Evolutionary conservation across 2,113 vertebrate genomes (phyloP).

Genomic region (Solenodon paradoxus): DNA sequence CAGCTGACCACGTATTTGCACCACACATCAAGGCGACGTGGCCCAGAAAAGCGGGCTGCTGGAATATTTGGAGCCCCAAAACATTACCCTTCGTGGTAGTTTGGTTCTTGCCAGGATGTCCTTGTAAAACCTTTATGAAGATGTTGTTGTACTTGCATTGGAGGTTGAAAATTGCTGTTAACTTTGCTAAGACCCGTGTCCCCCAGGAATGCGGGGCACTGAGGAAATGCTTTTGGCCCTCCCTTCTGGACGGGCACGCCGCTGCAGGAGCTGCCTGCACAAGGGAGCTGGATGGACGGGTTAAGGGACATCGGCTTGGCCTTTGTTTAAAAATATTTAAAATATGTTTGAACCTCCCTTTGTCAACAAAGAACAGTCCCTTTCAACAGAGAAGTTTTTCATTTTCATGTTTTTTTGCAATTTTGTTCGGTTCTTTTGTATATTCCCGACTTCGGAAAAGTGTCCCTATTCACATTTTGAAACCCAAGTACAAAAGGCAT

Average conservation of each 20-base stretch:
- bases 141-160: slow-evolving; percentile 48
- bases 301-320: slow-evolving; percentile 69
- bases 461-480: slow-evolving; percentile 62
- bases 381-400: slow-evolving; percentile 65
- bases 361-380: slow-evolving; percentile 71
- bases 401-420: slow-evolving; percentile 47
- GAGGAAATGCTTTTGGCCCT: slow-evolving; percentile 54
- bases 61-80: slow-evolving; percentile 62
- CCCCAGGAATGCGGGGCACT: slow-evolving; percentile 45
- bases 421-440: slow-evolving; percentile 69
- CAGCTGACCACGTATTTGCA: slow-evolving; percentile 28
- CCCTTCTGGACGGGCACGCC: slow-evolving; percentile 19
- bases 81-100: slow-evolving; percentile 58
- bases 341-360: slow-evolving; percentile 78
- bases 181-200: slow-evolving; percentile 14
- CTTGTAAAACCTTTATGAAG: slow-evolving; percentile 75
- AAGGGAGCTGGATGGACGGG: slow-evolving; percentile 65
- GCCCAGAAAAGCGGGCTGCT: slow-evolving; percentile 75
- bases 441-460: slow-evolving; percentile 61
- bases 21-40: slow-evolving; percentile 20
- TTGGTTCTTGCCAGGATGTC: slow-evolving; percentile 69
- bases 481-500: slow-evolving; percentile 28
- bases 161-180: slow-evolving; percentile 34
- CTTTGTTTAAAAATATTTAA: slow-evolving; percentile 78
- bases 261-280: slow-evolving; percentile 52